Percentiles rank a stretch among this genome's conserved stretches.
Conservation (phyloP, 2,797 vertebrate genomes). For the Chrosomus eos region DNA sequence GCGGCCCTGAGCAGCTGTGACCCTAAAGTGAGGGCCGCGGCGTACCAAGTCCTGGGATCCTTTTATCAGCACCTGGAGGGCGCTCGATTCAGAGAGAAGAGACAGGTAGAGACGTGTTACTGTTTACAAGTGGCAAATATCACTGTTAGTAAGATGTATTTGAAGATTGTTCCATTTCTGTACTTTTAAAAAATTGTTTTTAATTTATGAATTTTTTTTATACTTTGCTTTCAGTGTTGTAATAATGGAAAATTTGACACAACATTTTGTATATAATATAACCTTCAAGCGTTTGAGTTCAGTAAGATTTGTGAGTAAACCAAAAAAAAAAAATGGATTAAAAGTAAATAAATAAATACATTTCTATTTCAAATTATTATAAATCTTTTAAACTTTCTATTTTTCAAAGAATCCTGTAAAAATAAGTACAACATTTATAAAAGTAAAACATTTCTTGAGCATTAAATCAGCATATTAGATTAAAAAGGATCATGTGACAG, state of each 20-base stretch:
- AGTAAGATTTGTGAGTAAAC: neutral
- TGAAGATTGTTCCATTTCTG: neutral
- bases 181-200: rapidly evolving
- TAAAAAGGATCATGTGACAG: neutral
- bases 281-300: neutral
- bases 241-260: neutral
- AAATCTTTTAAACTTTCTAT: neutral
- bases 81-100: slow-evolving; percentile 85
- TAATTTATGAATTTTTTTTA: neutral
- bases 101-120: slow-evolving; percentile 76
- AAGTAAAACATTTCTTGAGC: too few relatives aligned
- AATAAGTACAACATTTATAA: neutral
- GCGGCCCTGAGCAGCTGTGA: slow-evolving; percentile 92
- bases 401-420: neutral
- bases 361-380: neutral
- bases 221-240: neutral
- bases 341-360: too few relatives aligned
- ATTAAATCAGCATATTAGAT: too few relatives aligned
- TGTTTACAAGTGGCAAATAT: neutral
- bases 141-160: neutral
- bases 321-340: too few relatives aligned
- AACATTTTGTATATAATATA: neutral
- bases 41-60: slow-evolving; percentile 84
- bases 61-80: slow-evolving; percentile 90
- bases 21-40: slow-evolving; percentile 83